phyloP scores from a whole-genome alignment of 2,797 vertebrate genomes.

The Alauda arvensis region DNA sequence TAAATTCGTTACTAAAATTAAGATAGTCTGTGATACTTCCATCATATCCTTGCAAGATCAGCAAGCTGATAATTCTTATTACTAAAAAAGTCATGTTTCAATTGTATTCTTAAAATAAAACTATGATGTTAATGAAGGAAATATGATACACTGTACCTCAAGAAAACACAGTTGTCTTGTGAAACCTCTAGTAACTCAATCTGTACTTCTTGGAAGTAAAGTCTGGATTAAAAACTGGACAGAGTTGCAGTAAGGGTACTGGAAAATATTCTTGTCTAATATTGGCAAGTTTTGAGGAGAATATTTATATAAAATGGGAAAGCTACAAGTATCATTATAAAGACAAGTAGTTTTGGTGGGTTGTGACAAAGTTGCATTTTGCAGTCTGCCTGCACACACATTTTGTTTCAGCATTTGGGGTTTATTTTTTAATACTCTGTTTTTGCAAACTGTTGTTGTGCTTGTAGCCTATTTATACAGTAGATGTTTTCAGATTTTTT shows the following conservation, averaged over 20 bases:
- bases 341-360: not conserved
- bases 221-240: constrained; percentile 21
- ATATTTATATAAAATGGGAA: not conserved
- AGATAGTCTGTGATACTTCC: not conserved
- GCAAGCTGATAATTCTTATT: not conserved
- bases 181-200: not conserved
- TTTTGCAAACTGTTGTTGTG: not conserved
- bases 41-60: not conserved
- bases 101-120: not conserved
- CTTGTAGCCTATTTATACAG: not conserved
- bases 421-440: not conserved
- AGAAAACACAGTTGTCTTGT: not conserved
- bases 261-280: not conserved
- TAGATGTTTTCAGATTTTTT: not conserved
- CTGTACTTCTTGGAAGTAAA: not conserved
- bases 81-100: not conserved
- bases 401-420: not conserved
- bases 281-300: not conserved
- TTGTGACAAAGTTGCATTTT: constrained; percentile 12
- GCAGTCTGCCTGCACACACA: not conserved
- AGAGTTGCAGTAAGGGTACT: not conserved
- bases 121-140: not conserved
- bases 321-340: not conserved
- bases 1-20: not conserved
- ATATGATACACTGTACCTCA: not conserved